Evolutionary conservation across 2,888 invertebrate genomes (phyloP), one percentile per base, ranked within the genome.

Genomic region (Mechanitis mazaeus): DNA sequence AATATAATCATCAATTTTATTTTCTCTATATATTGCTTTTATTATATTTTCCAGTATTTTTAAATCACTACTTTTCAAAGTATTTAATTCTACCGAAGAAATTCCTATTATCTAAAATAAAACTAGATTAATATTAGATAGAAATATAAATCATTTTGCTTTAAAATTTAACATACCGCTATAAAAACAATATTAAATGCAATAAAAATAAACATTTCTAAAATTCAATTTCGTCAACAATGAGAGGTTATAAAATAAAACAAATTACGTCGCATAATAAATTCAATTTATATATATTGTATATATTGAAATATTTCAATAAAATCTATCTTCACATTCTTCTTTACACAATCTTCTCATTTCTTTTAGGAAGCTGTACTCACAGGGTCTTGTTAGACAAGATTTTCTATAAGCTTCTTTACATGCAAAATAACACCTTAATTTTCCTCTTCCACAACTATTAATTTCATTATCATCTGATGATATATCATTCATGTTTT

Each of bases 281-380:
- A 20, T 20, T 20, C 9, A 50, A 28, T 50, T 28, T 50, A 28
- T 50, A 3, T 4, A 7, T 50, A 20, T 28, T 28, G 7, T 47
- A 47, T 20, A 20, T 47, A 20, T 47, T 47, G 5, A 6, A 20
- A 9, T 20, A 1, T 50, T 31, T 50, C 11, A 50, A 31, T 31
- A 28, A 31, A 58, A 61, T 47, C 58, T 47, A 11, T 35, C 9
- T 28, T 28, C 6, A 33, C 61, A 61, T 7, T 54, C 55, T 20
- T 55, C 3, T 45, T 33, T 58, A 45, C 61, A 61, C 1, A 33
- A 38, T 9, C 5, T 6, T 50, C 11, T 55, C 61, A 61, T 58
- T 35, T 58, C 42, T 12, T n/a, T 47, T 33, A 35, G 45, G 53
- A 61, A 61, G 1, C 33, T 42, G 11, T 35, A 2, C 2, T 5